Base-by-base conservation (phyloP, 1,140 invertebrate species). In the Maniola jurtina region DNA sequence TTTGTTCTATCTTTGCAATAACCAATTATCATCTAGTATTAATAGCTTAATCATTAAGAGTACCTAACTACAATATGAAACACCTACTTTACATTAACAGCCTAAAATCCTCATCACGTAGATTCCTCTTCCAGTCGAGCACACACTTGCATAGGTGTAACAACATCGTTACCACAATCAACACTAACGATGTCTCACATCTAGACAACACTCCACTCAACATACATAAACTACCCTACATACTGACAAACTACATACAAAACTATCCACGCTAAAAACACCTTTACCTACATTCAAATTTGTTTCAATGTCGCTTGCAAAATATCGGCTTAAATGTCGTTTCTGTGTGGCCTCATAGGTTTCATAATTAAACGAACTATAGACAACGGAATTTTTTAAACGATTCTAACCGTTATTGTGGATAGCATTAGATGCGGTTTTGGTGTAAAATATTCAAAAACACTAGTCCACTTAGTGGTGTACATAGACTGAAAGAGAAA, bases 151-250 rank as follows among this genome's bases (percentile, higher is more conserved):
- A 54, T 52, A 68, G 66, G 66, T 68, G 66, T 68, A 68, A 68
- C 66, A 68, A 68, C 66, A 33, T 64, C 66, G 63, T 72, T 69
- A 72, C 70, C 66, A 66, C 70, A 66, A 72, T 72, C 62, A 63
- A 11, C 58, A 62, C 63, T 72, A 72, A 72, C 66, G 70, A 72
- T 62, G 66, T 72, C 70, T 68, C 66, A 63, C 59, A 48, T 42
- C 65, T 47, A 61, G 48, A 66, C 64, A 34, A 42, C 69, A 58
- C 70, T 68, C 58, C 34, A 66, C 70, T 60, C 61, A 60, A 59
- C 63, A 38, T 66, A 58, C 60, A 64, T 61, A 68, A 61, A 62
- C 61, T 54, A 64, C 61, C 54, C 60, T 16, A 45, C n/a, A 14
- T n/a, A 48, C 33, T 13, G 14, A 42, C 15, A 50, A 14, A 55